These are phyloP conservation scores for Accipiter virgatus DNA, from an alignment of 2,113 vertebrate genomes.

Conservation along the genomic window DNA sequence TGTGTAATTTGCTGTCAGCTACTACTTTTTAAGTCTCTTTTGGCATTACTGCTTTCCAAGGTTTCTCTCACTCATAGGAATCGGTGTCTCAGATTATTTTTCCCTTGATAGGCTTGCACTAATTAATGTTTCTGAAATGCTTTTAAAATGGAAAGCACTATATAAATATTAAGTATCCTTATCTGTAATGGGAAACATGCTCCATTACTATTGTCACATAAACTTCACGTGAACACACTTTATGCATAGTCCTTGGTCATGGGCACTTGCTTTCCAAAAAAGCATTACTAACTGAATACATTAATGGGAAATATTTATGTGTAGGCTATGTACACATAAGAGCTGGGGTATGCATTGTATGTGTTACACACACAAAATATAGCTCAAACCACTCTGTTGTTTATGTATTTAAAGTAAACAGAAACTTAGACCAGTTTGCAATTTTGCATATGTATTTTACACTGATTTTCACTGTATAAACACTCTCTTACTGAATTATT, in stretches of 20 bases:
- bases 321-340: neutral
- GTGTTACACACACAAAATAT: neutral
- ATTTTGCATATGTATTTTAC: neutral
- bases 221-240: constrained; percentile 6
- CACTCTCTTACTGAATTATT: constrained; percentile 3
- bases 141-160: neutral
- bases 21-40: neutral
- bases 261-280: constrained; percentile 3
- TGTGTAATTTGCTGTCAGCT: constrained; percentile 19
- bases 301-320: constrained; percentile 38
- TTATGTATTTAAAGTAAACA: constrained; percentile 2
- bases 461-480: neutral
- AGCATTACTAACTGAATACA: neutral
- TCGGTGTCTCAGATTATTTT: neutral
- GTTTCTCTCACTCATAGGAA: neutral
- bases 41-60: neutral
- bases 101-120: neutral
- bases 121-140: constrained; percentile 39
- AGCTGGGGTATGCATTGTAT: neutral
- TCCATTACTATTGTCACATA: constrained; percentile 12
- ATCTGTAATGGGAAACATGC: constrained; percentile 32
- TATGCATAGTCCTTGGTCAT: neutral
- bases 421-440: neutral
- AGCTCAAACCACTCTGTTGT: neutral
- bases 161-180: constrained; percentile 48